phyloP scores from a whole-genome alignment of 2,113 vertebrate genomes.

The Cygnus buccinator region DNA sequence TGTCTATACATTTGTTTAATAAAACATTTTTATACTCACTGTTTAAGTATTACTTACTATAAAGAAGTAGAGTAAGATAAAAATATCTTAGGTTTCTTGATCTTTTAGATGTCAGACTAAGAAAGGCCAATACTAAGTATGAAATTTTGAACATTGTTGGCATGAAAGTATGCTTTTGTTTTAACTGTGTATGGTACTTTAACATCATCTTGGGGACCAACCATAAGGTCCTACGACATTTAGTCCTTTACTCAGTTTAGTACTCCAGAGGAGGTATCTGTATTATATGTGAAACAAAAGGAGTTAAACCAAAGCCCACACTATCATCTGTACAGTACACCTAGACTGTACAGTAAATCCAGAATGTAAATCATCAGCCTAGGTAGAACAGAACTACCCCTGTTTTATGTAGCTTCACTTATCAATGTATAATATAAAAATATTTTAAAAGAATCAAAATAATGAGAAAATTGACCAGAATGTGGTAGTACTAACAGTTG shows the following conservation, averaged over 20 bases:
- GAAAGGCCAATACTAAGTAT: not conserved
- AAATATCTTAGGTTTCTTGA: slow-evolving; percentile 19
- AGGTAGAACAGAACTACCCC: not conserved
- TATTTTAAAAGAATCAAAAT: not conserved
- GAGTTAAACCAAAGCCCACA: not conserved
- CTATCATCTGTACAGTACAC: not conserved
- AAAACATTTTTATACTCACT: not conserved
- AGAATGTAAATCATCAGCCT: not conserved
- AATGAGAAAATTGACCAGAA: not conserved
- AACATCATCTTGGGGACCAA: not conserved
- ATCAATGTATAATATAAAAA: not conserved
- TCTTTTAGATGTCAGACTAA: not conserved
- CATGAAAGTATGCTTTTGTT: not conserved
- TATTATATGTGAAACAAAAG: not conserved
- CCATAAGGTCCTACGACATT: not conserved
- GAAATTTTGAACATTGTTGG: not conserved
- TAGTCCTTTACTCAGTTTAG: not conserved
- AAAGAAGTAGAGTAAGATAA: not conserved
- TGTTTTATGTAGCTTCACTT: not conserved
- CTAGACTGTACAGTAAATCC: not conserved
- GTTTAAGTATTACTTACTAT: not conserved
- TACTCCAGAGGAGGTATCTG: not conserved
- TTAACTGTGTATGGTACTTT: not conserved
- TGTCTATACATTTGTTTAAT: not conserved
- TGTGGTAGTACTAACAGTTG: not conserved